phyloP scores from a whole-genome alignment of 2,797 vertebrate species.

The Spea hammondii region DNA sequence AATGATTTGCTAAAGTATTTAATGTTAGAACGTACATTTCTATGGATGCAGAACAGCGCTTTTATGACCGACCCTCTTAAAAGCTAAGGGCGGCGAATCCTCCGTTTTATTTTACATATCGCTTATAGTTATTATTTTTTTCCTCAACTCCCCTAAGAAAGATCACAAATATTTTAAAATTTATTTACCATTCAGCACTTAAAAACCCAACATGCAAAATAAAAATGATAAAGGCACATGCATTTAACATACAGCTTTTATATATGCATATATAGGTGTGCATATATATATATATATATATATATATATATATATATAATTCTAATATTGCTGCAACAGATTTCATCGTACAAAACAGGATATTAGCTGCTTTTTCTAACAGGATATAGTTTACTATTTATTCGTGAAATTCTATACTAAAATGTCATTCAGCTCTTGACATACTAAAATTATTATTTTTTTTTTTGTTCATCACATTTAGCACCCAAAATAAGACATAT shows the following conservation, averaged over 20 bases:
- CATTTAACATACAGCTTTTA: conserved; percentile 27
- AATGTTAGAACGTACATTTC: too few species aligned
- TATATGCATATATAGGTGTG: neutral
- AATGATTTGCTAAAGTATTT: too few species aligned
- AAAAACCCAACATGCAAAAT: conserved; percentile 34
- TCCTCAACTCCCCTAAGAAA: too few species aligned
- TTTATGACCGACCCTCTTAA: too few species aligned
- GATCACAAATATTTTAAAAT: neutral
- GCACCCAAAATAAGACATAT: conserved; percentile 20
- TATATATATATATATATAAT: conserved; percentile 21
- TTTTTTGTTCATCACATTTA: conserved; percentile 26
- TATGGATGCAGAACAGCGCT: too few species aligned
- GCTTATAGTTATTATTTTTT: too few species aligned
- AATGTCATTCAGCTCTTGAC: neutral
- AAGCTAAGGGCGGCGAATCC: too few species aligned
- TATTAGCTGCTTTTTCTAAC: neutral
- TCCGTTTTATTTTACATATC: too few species aligned
- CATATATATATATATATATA: conserved; percentile 19
- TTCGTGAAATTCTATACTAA: conserved; percentile 7
- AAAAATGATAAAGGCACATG: conserved; percentile 38
- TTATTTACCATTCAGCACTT: neutral
- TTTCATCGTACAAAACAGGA: conserved; percentile 22
- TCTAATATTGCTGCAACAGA: conserved; percentile 31
- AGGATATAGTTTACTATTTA: neutral
- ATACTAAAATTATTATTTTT: neutral